Conservation (phyloP, 2,888 invertebrate species). For the Lumbricus terrestris region DNA sequence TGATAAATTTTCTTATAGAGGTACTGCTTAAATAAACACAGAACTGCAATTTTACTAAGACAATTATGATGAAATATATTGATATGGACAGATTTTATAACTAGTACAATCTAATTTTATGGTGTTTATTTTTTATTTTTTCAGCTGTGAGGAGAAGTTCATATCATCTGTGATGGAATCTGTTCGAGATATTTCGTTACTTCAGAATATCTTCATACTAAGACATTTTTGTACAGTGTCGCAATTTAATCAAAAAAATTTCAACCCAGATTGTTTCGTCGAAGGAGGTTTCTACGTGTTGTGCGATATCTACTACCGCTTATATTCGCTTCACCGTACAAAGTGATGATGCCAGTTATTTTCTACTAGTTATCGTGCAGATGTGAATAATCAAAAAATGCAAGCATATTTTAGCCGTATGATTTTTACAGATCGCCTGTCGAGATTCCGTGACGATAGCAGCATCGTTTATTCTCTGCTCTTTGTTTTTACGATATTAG, state of each 20-base stretch:
- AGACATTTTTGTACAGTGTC: neutral
- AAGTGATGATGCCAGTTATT: neutral
- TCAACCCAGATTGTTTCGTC: neutral
- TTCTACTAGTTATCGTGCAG: neutral
- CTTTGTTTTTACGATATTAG: neutral
- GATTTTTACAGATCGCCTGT: neutral
- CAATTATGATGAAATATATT: no score
- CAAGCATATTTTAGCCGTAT: neutral
- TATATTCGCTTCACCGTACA: neutral
- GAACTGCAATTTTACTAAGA: no score
- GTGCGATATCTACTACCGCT: neutral
- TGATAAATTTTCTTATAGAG: no score
- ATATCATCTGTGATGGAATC: neutral
- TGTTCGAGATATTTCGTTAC: neutral
- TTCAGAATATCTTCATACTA: neutral
- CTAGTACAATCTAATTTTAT: neutral
- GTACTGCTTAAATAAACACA: no score
- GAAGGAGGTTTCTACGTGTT: neutral
- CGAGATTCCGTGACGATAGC: neutral
- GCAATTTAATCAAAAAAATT: neutral
- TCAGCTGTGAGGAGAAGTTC: neutral
- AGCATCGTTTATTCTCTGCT: neutral
- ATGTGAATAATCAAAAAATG: neutral
- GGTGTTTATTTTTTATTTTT: neutral
- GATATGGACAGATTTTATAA: no score